A percentile compares a stretch with the other conserved stretches of the same genome.
Conservation (phyloP, 2,888 invertebrate species). For the Ophion obscuratus region DNA sequence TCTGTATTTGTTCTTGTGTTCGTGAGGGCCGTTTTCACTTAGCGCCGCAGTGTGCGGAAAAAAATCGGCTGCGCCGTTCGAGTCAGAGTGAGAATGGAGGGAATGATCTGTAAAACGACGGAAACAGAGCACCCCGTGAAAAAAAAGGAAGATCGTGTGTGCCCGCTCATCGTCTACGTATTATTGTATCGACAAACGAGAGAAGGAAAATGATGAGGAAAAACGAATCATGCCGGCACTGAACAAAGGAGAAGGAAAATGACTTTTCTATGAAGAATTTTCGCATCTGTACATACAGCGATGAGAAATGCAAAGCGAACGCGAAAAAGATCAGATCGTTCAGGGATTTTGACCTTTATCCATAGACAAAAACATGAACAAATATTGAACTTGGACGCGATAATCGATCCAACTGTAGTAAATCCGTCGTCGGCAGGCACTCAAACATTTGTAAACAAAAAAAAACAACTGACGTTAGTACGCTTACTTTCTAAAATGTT, state of each 20-base stretch:
- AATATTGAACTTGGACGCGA: constrained; percentile 18
- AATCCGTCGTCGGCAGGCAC: neutral
- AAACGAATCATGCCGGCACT: constrained; percentile 11
- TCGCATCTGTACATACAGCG: constrained; percentile 50
- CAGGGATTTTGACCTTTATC: neutral
- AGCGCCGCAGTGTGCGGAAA: neutral
- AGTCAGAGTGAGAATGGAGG: constrained; percentile 25
- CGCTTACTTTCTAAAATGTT: constrained; percentile 7
- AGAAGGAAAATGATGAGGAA: neutral
- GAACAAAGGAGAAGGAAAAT: constrained; percentile 18
- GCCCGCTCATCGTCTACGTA: constrained; percentile 9
- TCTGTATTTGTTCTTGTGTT: constrained; percentile 43
- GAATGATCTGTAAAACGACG: constrained; percentile 15
- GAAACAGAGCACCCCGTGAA: neutral
- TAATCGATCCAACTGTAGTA: neutral
- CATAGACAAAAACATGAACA: neutral
- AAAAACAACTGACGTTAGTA: neutral
- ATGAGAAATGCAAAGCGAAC: constrained; percentile 13
- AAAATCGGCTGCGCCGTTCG: constrained; percentile 35
- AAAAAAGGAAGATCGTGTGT: constrained; percentile 12
- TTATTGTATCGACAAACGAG: neutral
- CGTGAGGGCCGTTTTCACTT: constrained; percentile 2
- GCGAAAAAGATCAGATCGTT: constrained; percentile 6
- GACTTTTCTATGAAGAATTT: constrained; percentile 9
- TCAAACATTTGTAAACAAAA: constrained; percentile 37